Base-by-base conservation (phyloP, 2,888 invertebrate genomes). In the Drosophila aldrichi region DNA sequence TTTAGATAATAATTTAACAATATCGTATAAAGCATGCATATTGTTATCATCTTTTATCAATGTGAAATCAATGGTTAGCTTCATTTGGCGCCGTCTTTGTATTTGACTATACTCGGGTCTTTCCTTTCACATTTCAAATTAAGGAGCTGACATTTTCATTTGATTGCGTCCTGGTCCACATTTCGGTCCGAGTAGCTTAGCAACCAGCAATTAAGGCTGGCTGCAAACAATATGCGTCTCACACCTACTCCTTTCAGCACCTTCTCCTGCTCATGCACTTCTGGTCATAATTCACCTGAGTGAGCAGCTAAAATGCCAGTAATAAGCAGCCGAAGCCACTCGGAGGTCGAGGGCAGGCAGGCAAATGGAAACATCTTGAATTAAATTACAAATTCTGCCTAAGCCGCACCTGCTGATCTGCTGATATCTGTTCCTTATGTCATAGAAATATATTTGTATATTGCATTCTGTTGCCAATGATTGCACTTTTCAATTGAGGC, bases 381-480 rank as follows among this genome's bases (percentile, higher is more conserved):
- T 66, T 49, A 80, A 64, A 80, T 87, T 87, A 62, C 59, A 78
- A 84, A 73, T 68, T 80, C 75, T 61, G 20, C 46, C n/a, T 46
- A 18, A 61, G 57, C 49, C 52, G 56, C 77, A 73, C 54, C 65
- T 70, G 67, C 9, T 41, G 29, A 1, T 18, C 20, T 40, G 48
- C 20, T 40, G 48, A 61, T 52, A 61, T 52, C 40, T 54, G 34
- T 46, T 29, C 4, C 43, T 25, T 29, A 10, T 51, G 14, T 29
- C 43, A 14, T 38, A 7, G n/a, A 32, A 18, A 36, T 34, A 16
- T 20, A 44, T 36, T 10, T 43, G 34, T 49, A 9, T n/a, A n/a
- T 20, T 25, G 20, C n/a, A 38, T 16, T 54, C 49, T 43, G 22
- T 52, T 55, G 57, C 57, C 64, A 52, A 62, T 74, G 79, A 85